Evolutionary conservation across 2,113 vertebrate species (phyloP), one percentile per base, ranked within the genome.

Genomic region (Dolichallabes microphthalmus): DNA sequence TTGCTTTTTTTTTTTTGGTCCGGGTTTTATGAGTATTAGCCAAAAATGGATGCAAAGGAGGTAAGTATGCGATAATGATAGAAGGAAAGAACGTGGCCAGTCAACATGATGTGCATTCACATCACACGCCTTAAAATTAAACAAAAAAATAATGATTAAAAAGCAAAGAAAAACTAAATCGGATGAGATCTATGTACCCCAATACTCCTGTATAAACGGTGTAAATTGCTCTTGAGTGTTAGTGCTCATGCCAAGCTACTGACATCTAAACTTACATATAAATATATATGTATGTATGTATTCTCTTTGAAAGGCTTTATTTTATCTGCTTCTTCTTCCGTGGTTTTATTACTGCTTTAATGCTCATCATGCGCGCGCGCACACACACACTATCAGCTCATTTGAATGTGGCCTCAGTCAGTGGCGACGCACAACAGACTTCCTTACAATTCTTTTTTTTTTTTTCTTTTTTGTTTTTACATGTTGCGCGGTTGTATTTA

Each of bases 401-500:
- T 63, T 63, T 22, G 77, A 60, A 71, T 74, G 66, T 71, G 55
- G 57, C 82, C 53, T 86, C 55, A 5, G 35, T 30, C 30, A 0
- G 19, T 25, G 55, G 25, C 8, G 50, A 3, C 9, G 14, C 73
- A 53, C 73, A 27, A 27, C 73, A n/a, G 39, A 77, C 55, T 77
- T 57, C n/a, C 75, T 32, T 9, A 12, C 12, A 22, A 57, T 53
- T 82, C 52, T 85, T 86, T 78, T 84, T 71, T 39, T 39, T 39
- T 39, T 39, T 39, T 6, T 45, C 7, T 45, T 45, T 0, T 45
- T 7, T 7, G 6, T 45, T 6, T 45, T 45, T 0, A 6, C 4
- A 71, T 82, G 55, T 58, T 63, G 64, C 79, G 74, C 68, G 74
- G 78, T 66, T 87, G 82, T 88, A 87, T 88, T 88, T 88, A 88